A percentile compares a stretch with the other conserved stretches of the same genome.
Evolutionary conservation across 2,797 vertebrate genomes (phyloP).

Genomic region (Myripristis jacobus): DNA sequence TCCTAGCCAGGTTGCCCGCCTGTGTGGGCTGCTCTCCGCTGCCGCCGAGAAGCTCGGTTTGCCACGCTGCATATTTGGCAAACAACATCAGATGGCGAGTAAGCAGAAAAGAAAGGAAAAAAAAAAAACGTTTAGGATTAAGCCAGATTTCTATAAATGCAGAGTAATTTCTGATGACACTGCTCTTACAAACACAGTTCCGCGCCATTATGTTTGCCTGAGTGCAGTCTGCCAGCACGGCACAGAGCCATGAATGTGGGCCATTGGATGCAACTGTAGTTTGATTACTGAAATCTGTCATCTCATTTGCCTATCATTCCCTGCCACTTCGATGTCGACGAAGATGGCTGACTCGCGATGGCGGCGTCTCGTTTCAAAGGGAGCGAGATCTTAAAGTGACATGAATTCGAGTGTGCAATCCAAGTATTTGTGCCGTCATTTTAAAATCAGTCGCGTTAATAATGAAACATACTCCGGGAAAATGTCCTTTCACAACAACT

Average conservation of each 20-base stretch:
- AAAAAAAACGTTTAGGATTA: conserved; percentile 37
- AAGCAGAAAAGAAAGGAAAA: conserved; percentile 25
- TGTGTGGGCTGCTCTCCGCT: conserved; percentile 60
- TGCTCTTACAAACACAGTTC: conserved; percentile 55
- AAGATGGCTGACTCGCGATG: conserved; percentile 28
- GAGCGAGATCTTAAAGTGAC: conserved; percentile 13
- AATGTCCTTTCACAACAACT: too few relatives aligned
- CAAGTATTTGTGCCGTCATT: too few relatives aligned
- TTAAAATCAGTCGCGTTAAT: too few relatives aligned
- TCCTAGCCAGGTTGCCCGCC: conserved; percentile 54
- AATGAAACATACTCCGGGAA: too few relatives aligned
- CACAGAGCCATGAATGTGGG: conserved; percentile 47
- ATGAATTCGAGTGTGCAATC: too few relatives aligned
- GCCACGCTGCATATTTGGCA: conserved; percentile 46
- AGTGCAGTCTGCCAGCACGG: conserved; percentile 38
- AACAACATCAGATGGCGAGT: conserved; percentile 40
- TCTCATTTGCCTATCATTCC: conserved; percentile 44
- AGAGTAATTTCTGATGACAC: conserved; percentile 54
- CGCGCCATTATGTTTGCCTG: conserved; percentile 49
- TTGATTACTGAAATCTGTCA: conserved; percentile 53
- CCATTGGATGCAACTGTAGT: conserved; percentile 33
- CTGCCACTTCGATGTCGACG: conserved; percentile 37
- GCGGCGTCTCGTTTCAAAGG: not conserved
- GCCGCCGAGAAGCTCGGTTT: conserved; percentile 38
- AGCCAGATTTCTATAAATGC: conserved; percentile 29